Base-by-base conservation (phyloP, 2,113 vertebrate genomes). In the Gasterosteus aculeatus region DNA sequence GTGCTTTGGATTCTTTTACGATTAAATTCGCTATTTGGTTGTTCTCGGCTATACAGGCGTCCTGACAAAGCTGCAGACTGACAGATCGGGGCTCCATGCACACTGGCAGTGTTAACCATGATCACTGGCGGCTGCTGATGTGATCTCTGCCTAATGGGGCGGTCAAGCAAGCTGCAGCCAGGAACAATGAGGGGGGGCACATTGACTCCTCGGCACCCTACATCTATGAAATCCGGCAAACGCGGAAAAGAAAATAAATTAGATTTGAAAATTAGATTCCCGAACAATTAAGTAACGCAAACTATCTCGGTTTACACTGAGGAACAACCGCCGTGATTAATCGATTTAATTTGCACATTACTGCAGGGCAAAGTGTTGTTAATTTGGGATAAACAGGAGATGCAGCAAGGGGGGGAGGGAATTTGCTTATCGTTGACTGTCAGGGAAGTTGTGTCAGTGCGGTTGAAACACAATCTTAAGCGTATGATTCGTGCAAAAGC, bases 61-160 rank as follows among this genome's bases (percentile, higher is more conserved):
- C 72, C 81, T 83, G 91, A 86, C 88, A 69, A 7, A 92, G 88
- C 87, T 87, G 91, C 91, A 93, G 95, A 94, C 82, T 88, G 94
- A 84, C 88, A 87, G 88, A 93, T 93, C 89, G 92, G 90, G 89
- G 90, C 94, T 88, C 77, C 67, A 56, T 88, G 93, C 90, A 81
- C 89, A 80, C 91, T 93, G 82, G 92, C 92, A 95, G 92, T 91
- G 93, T 94, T 93, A 95, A 95, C 93, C 95, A 92, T 91, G 93
- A 95, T 95, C 95, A 94, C 93, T 95, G 94, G 93, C 95, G 94
- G 95, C 94, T 93, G 91, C 94, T 96, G 94, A 96, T 96, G 95
- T 90, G 94, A 93, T 93, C 94, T 96, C 96, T 97, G 96, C 96
- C 95, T 98, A 99, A 98, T 98, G 97, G 96, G 95, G 95, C 95